A percentile compares a stretch with the other conserved stretches of the same genome.
Conservation (phyloP, 2,797 vertebrate species). For the Pogonophryne albipinna region DNA sequence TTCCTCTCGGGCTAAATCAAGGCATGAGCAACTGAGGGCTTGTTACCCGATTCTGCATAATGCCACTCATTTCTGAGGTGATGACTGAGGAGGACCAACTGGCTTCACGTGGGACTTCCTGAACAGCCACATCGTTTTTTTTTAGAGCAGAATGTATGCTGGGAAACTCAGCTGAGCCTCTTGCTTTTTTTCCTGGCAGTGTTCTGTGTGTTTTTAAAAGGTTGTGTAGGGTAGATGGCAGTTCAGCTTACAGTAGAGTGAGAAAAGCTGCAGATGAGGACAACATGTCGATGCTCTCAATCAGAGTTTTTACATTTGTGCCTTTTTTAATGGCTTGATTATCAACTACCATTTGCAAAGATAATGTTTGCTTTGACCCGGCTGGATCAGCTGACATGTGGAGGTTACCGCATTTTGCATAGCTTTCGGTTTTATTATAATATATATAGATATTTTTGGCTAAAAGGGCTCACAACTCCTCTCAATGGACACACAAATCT, state of each 20-base stretch:
- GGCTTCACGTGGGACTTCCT: conserved; percentile 60
- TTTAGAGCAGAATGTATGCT: conserved; percentile 16
- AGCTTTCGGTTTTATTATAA: no score
- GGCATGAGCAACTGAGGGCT: conserved; percentile 28
- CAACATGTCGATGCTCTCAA: no score
- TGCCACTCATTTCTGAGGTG: conserved; percentile 55
- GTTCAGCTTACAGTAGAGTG: background rate
- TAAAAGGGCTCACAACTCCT: background rate
- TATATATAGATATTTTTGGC: no score
- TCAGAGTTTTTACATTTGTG: background rate
- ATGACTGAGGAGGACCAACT: conserved; percentile 72
- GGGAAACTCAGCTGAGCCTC: conserved; percentile 31
- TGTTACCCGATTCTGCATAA: conserved; percentile 69
- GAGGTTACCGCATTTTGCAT: background rate
- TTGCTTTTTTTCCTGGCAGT: background rate
- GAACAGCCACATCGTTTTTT: conserved; percentile 24
- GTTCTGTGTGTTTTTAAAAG: background rate
- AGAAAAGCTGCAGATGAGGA: background rate
- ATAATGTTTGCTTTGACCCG: background rate
- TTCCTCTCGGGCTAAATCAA: conserved; percentile 65
- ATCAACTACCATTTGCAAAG: background rate
- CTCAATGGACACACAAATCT: background rate
- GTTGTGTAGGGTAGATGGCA: background rate
- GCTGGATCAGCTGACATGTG: background rate
- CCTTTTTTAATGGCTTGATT: background rate